Evolutionary conservation across 2,113 vertebrate genomes (phyloP).

Genomic region (Pterocles burchelli): DNA sequence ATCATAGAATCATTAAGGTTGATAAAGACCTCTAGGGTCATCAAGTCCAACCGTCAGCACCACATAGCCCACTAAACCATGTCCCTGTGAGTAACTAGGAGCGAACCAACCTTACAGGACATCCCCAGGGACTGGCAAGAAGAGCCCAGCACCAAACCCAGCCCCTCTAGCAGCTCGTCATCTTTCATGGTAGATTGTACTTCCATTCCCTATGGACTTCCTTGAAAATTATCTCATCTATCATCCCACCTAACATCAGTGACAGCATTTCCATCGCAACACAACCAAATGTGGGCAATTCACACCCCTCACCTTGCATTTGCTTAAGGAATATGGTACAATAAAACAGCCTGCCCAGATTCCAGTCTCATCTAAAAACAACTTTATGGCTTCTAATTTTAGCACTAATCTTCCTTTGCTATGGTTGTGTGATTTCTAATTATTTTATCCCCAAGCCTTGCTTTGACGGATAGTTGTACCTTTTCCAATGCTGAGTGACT

Average conservation of each 20-base stretch:
- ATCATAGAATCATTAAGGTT: too few species aligned
- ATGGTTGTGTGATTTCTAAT: slow-evolving; percentile 80
- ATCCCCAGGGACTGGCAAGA: fast-evolving
- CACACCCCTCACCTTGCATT: not conserved
- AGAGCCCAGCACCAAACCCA: not conserved
- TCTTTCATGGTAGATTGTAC: not conserved
- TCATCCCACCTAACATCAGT: not conserved
- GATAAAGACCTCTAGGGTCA: too few species aligned
- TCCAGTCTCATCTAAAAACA: slow-evolving; percentile 46
- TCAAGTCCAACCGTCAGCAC: too few species aligned
- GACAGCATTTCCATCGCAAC: not conserved
- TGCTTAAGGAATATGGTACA: not conserved
- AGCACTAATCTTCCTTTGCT: slow-evolving; percentile 71
- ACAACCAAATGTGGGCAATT: not conserved
- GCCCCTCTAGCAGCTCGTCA: not conserved
- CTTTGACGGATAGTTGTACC: slow-evolving; percentile 74
- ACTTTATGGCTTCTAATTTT: slow-evolving; percentile 73
- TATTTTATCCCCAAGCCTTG: slow-evolving; percentile 77
- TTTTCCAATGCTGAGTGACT: slow-evolving; percentile 65
- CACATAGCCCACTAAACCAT: too few species aligned
- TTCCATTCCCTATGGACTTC: not conserved
- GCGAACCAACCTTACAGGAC: not conserved
- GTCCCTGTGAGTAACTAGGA: not conserved
- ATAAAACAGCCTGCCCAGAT: slow-evolving; percentile 32
- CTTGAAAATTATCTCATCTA: not conserved